Evolutionary conservation across 1,140 invertebrate species (phyloP).

Genomic region (Drosophila pruinosa): DNA sequence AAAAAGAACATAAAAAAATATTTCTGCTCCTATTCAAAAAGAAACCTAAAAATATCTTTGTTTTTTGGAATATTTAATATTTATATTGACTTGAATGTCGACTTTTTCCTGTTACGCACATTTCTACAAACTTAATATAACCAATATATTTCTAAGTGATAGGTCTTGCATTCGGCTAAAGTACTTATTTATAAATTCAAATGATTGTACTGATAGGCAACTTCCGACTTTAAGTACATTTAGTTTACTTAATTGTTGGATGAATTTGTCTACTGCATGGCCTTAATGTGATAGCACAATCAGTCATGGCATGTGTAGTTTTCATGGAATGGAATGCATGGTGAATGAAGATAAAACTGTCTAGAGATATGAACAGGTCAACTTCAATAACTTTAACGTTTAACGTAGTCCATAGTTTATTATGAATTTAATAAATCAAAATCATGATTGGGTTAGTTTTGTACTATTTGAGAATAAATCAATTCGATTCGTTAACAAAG

Average conservation of each 20-base stretch:
- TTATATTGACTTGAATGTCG: too few relatives aligned
- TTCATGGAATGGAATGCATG: not conserved
- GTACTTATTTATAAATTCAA: not conserved
- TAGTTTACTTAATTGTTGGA: not conserved
- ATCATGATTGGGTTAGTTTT: too few relatives aligned
- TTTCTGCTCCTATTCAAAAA: too few relatives aligned
- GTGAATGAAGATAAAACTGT: not conserved
- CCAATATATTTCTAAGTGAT: not conserved
- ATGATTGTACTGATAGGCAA: not conserved
- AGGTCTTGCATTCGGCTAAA: not conserved
- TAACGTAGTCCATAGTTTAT: too few relatives aligned
- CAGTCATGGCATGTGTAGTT: not conserved
- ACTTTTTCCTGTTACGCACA: too few relatives aligned
- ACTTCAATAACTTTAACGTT: not conserved
- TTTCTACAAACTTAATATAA: not conserved
- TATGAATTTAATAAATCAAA: too few relatives aligned
- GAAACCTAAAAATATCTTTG: too few relatives aligned
- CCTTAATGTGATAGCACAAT: too few relatives aligned
- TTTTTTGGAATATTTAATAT: too few relatives aligned
- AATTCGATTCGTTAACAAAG: not conserved
- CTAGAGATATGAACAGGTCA: not conserved
- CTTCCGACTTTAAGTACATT: not conserved
- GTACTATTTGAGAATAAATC: too few relatives aligned
- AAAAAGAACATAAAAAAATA: too few relatives aligned
- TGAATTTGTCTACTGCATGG: not conserved